Conservation (phyloP, 2,113 vertebrate species). For the Halichoerus grypus region DNA sequence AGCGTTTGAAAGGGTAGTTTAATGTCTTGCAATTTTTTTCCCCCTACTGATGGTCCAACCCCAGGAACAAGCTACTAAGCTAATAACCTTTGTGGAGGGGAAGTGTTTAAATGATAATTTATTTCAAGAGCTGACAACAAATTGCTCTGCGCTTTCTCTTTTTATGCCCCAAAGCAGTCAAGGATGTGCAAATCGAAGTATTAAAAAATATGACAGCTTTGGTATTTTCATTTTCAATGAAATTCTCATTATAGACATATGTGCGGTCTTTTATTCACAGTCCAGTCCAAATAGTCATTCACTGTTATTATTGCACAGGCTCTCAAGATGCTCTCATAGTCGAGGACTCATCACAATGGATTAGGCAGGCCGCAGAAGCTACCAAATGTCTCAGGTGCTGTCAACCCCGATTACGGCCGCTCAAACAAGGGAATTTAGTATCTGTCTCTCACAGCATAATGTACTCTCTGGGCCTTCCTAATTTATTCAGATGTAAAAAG, state of each 20-base stretch:
- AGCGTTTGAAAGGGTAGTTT: constrained; percentile 68
- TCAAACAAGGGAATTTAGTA: constrained; percentile 73
- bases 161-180: constrained; percentile 82
- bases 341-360: constrained; percentile 80
- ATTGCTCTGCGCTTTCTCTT: constrained; percentile 78
- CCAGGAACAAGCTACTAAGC: constrained; percentile 77
- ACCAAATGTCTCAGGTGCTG: constrained; percentile 78
- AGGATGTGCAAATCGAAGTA: constrained; percentile 79
- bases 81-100: constrained; percentile 80
- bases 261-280: constrained; percentile 72
- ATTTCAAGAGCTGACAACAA: constrained; percentile 83
- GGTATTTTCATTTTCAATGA: constrained; percentile 80
- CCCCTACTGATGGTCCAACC: constrained; percentile 69
- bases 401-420: constrained; percentile 61
- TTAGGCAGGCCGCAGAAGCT: constrained; percentile 67
- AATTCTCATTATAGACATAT: constrained; percentile 79
- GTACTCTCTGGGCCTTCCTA: constrained; percentile 61
- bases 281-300: constrained; percentile 74
- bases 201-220: constrained; percentile 81
- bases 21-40: constrained; percentile 61
- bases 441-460: constrained; percentile 69
- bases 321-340: constrained; percentile 53
- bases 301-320: constrained; percentile 57
- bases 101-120: constrained; percentile 82
- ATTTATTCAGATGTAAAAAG: constrained; percentile 80